Evolutionary conservation across 2,888 invertebrate genomes (phyloP).

Genomic region (Chaitophorus viminalis): DNA sequence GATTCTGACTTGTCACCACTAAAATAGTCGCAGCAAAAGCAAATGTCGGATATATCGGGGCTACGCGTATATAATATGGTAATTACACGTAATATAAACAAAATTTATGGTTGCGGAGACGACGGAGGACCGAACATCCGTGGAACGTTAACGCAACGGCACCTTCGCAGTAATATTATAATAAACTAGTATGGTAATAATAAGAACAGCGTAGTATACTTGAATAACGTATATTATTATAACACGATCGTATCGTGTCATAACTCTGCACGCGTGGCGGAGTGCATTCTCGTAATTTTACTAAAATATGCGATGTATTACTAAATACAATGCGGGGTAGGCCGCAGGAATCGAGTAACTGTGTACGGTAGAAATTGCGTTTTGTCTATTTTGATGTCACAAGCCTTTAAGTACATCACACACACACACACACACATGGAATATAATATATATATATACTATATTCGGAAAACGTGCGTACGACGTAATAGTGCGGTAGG

Average conservation of each 20-base stretch:
- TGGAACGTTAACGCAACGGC: background rate
- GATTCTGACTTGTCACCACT: background rate
- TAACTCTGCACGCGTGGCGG: background rate
- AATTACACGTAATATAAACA: slow-evolving; percentile 17
- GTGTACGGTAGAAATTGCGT: background rate
- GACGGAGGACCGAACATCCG: background rate
- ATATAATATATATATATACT: no score
- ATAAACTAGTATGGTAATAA: slow-evolving; percentile 12
- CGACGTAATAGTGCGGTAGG: no score
- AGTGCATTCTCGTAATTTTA: slow-evolving; percentile 16
- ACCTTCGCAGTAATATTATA: background rate
- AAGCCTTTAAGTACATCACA: background rate
- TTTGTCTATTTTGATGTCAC: slow-evolving; percentile 7
- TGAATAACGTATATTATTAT: no score
- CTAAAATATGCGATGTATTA: slow-evolving; percentile 4
- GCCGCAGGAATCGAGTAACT: background rate
- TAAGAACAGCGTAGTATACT: no score
- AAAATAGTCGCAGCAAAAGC: background rate
- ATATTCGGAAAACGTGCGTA: no score
- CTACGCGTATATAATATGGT: slow-evolving; percentile 6
- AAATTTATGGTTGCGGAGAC: background rate
- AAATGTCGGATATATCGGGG: background rate
- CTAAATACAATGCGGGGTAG: background rate
- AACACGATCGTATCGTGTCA: background rate
- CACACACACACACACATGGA: no score